phyloP scores from a whole-genome alignment of 2,113 vertebrate genomes.

The Laticauda laticaudata region DNA sequence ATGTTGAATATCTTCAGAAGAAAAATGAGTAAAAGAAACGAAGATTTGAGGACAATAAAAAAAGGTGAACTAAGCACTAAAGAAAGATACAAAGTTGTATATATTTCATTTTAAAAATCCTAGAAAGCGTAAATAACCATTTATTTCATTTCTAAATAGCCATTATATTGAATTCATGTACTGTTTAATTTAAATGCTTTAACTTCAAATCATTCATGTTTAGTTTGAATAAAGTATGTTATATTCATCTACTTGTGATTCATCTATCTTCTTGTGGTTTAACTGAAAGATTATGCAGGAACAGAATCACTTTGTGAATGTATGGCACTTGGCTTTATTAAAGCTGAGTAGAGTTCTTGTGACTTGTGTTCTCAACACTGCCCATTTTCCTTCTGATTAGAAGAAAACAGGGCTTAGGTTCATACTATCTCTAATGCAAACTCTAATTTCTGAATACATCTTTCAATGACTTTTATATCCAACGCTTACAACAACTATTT shows the following conservation, averaged over 20 bases:
- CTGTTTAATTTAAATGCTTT: background rate
- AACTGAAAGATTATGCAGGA: background rate
- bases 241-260: background rate
- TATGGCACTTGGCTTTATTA: background rate
- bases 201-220: background rate
- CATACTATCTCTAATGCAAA: background rate
- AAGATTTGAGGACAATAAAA: constrained; percentile 32
- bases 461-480: constrained; percentile 25
- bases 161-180: background rate
- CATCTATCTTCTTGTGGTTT: background rate
- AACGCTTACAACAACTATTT: constrained; percentile 41
- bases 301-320: background rate
- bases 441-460: constrained; percentile 28
- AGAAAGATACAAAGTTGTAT: constrained; percentile 25
- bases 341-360: background rate
- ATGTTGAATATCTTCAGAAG: constrained; percentile 32
- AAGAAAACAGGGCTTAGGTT: background rate
- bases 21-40: constrained; percentile 28
- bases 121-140: background rate
- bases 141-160: background rate
- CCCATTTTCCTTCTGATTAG: background rate
- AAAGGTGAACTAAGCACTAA: constrained; percentile 34
- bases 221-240: background rate
- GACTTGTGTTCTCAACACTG: background rate
- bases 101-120: constrained; percentile 12